Evolutionary conservation across 2,113 vertebrate genomes (phyloP).

Genomic region (Eublepharis macularius): DNA sequence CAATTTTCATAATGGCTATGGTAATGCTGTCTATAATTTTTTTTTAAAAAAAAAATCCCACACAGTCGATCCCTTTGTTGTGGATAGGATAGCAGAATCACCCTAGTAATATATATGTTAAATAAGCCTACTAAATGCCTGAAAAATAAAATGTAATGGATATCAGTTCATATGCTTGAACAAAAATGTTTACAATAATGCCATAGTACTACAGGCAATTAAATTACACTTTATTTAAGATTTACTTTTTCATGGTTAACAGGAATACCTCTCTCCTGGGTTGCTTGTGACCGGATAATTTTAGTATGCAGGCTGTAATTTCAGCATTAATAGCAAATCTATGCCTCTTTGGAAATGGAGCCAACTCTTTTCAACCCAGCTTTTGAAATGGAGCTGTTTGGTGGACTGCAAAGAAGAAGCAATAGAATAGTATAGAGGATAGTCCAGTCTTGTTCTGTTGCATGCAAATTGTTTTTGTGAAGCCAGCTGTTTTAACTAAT

Average conservation of each 20-base stretch:
- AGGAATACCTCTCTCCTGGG: slow-evolving; percentile 47
- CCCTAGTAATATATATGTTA: slow-evolving; percentile 44
- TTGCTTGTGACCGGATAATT: slow-evolving; percentile 67
- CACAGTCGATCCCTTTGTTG: neutral
- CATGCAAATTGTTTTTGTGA: slow-evolving; percentile 8
- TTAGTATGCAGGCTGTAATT: slow-evolving; percentile 57
- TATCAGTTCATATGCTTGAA: slow-evolving; percentile 37
- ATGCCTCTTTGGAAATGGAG: slow-evolving; percentile 49
- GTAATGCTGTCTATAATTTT: neutral
- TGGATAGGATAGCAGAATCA: neutral
- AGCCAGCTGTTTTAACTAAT: slow-evolving; percentile 56
- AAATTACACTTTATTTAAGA: slow-evolving; percentile 62
- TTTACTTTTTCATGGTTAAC: slow-evolving; percentile 50
- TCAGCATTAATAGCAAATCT: slow-evolving; percentile 49
- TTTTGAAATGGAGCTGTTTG: slow-evolving; percentile 55
- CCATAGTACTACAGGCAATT: slow-evolving; percentile 55
- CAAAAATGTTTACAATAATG: slow-evolving; percentile 47
- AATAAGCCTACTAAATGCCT: slow-evolving; percentile 43
- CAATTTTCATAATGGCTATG: neutral
- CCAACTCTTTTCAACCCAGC: slow-evolving; percentile 43
- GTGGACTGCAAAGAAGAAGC: slow-evolving; percentile 47
- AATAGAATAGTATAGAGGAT: slow-evolving; percentile 22
- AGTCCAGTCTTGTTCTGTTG: slow-evolving; percentile 13
- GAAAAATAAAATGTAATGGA: slow-evolving; percentile 46
- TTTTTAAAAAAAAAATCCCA: neutral